Evolutionary conservation across 2,888 invertebrate species (phyloP), one percentile per base, ranked within the genome.

Genomic region (Phyto melanocephala): DNA sequence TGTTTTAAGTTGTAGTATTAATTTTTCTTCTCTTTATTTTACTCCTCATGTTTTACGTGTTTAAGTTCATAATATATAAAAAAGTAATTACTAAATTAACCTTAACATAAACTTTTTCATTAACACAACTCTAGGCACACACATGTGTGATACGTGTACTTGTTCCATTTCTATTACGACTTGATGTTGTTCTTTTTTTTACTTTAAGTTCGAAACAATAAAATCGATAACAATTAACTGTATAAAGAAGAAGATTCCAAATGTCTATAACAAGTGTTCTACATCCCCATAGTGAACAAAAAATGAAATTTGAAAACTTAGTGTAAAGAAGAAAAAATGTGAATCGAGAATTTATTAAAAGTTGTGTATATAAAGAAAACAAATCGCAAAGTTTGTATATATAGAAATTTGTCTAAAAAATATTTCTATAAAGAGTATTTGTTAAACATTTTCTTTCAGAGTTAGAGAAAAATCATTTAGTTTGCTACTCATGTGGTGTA

Each of bases 41-140:
- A 20, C 7, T 62, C n/a, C 6, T 68, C 24, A 8, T 17, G 17
- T 13, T 28, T 68, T 56, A n/a, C 47, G 15, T 60, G 47, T 40
- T 47, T 28, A 10, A 37, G 65, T 78, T 35, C 56, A 50, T 24
- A 52, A 54, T 42, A 58, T n/a, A n/a, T 20, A 10, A 42, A 28
- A 75, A 79, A 79, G 79, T 79, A 75, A 75, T 82, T 79, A 76
- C 75, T 56, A 79, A 76, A 76, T 82, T 82, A 79, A 79, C 75
- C 79, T 82, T 79, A 76, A 76, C 60, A 71, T 62, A 72, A 75
- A 79, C 60, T 76, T 76, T 82, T 82, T 75, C 82, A 82, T 82
- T 79, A 82, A 67, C 82, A 79, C 82, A 67, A 67, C 47, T 56
- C 15, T 10, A n/a, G 13, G 13, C 37, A 37, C 17, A 37, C 17